phyloP scores from a whole-genome alignment of 2,797 vertebrate species.

The Sebastes variabilis region DNA sequence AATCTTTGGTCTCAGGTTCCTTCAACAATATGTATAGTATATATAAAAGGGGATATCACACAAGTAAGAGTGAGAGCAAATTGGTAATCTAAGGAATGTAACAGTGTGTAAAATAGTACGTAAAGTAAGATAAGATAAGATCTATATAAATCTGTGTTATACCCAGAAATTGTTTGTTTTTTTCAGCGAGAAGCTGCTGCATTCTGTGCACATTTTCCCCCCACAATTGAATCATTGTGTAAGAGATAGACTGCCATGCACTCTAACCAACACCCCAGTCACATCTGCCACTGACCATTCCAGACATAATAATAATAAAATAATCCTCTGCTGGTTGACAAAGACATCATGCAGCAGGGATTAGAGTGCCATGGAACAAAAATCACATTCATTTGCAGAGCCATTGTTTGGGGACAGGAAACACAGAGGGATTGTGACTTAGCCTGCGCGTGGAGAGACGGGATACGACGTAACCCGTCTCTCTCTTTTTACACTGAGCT shows the following conservation, averaged over 20 bases:
- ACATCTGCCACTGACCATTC: constrained; percentile 19
- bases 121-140: background rate
- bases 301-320: constrained; percentile 51
- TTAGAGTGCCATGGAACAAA: constrained; percentile 54
- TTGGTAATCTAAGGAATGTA: no score
- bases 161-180: background rate
- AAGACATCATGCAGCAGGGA: constrained; percentile 63
- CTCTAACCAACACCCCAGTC: background rate
- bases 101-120: no score
- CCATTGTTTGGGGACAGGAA: constrained; percentile 48
- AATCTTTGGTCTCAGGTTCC: no score
- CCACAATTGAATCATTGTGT: constrained; percentile 6
- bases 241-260: background rate
- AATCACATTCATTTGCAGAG: constrained; percentile 50
- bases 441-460: constrained; percentile 28
- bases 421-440: constrained; percentile 39
- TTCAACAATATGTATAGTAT: no score
- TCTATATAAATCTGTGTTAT: background rate
- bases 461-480: constrained; percentile 23
- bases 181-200: background rate
- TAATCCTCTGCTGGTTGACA: constrained; percentile 61
- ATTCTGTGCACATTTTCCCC: background rate
- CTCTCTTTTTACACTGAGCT: constrained; percentile 28
- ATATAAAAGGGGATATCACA: no score
- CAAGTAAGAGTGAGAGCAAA: no score